Base-by-base conservation (phyloP, 2,113 vertebrate species). In the Regulus satrapa region DNA sequence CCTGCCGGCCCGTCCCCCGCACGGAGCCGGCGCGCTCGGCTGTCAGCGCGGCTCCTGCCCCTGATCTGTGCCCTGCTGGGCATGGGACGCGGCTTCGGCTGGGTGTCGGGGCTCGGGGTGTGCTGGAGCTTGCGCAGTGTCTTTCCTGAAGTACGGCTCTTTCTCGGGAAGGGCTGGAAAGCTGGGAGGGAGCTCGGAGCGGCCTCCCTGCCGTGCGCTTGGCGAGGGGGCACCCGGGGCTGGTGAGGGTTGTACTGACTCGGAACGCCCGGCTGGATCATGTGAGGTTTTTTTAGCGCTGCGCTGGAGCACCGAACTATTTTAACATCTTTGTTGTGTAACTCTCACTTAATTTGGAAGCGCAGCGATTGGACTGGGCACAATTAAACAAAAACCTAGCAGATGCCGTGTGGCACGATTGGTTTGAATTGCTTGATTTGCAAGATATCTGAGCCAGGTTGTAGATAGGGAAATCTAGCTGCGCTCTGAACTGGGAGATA, bases 41-140 rank as follows among this genome's bases (percentile, higher is more conserved):
- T 49, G 66, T 45, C 92, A 13, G 81, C 4, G 18, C 79, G 10
- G 36, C 4, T 36, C 19, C 4, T 5, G 64, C 56, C 34, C 10
- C 63, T 29, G 21, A 52, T 14, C 7, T 23, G 4, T 74, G 18
- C 74, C 36, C 36, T 5, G 79, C 32, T 31, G 77, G 46, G 9
- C 38, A 7, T 9, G 83, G 95, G 86, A 88, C 89, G 0, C 2
- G 91, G 31, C 49, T 73, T 14, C 17, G 83, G 54, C 38, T 36
- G 5, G 25, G 31, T 34, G 72, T 40, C 83, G 2, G 36, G 86
- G 46, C 83, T 46, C 28, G 49, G 52, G 52, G 3, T 46, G 69
- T 32, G 78, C 74, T 7, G 72, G 93, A 86, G 92, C 2, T 77
- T 97, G 93, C 92, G 95, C 95, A 84, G 20, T 92, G 1, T 62